A percentile compares a stretch with the other conserved stretches of the same genome.
These are phyloP conservation scores for Dendrolimus punctatus DNA, from an alignment of 1,140 invertebrate genomes.

Conservation along the genomic window DNA sequence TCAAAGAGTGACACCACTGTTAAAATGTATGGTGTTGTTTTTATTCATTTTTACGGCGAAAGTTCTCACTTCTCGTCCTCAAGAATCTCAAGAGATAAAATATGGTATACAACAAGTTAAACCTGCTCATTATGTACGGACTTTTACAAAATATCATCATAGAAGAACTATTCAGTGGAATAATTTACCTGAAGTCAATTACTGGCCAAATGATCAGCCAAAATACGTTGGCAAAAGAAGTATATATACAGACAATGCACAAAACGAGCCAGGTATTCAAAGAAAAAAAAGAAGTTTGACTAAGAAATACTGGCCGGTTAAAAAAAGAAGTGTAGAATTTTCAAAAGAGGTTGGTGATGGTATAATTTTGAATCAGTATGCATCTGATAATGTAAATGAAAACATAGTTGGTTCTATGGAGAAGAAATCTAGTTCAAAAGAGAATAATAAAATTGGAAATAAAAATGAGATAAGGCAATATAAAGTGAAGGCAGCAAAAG, in stretches of 20 bases:
- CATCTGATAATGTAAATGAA: conserved; percentile 25
- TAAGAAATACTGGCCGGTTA: background rate
- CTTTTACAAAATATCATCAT: conserved; percentile 63
- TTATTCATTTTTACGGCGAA: conserved; percentile 63
- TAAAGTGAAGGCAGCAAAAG: conserved; percentile 33
- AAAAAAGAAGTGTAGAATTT: conserved; percentile 13
- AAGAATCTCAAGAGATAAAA: conserved; percentile 42
- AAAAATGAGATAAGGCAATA: conserved; percentile 31
- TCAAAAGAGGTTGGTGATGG: conserved; percentile 11
- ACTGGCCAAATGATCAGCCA: conserved; percentile 41
- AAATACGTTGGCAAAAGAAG: conserved; percentile 35
- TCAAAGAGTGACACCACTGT: conserved; percentile 49
- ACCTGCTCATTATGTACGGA: conserved; percentile 52
- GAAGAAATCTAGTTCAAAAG: conserved; percentile 22
- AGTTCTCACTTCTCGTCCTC: conserved; percentile 52
- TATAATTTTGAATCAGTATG: conserved; percentile 27
- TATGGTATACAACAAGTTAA: conserved; percentile 52
- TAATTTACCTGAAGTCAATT: conserved; percentile 31
- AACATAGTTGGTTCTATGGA: conserved; percentile 26
- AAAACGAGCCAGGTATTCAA: no score
- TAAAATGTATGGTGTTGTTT: conserved; percentile 59
- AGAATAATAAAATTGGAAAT: conserved; percentile 26
- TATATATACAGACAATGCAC: background rate
- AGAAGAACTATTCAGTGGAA: conserved; percentile 58
- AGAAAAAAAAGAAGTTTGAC: no score